Conservation (phyloP, 2,888 invertebrate genomes). For the Caenorhabditis drosophilae region DNA sequence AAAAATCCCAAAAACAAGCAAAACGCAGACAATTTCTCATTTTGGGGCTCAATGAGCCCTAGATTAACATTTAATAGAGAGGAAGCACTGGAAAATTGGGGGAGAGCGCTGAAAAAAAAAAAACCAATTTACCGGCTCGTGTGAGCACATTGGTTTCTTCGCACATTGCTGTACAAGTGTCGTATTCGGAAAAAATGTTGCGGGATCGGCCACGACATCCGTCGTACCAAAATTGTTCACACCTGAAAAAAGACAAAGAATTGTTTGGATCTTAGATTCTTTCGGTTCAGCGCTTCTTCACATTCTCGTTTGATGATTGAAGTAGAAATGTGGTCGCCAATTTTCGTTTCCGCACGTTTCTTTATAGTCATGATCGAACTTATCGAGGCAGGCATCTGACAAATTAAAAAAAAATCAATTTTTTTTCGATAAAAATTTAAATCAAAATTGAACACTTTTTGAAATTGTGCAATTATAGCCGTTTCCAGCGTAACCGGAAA, state of each 20-base stretch:
- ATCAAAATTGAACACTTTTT: constrained; percentile 40
- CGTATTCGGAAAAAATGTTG: constrained; percentile 60
- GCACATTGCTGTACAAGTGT: constrained; percentile 63
- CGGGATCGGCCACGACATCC: constrained; percentile 56
- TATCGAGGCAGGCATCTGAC: constrained; percentile 63
- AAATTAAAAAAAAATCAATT: too few relatives aligned
- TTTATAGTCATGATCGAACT: constrained; percentile 58
- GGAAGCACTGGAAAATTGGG: too few relatives aligned
- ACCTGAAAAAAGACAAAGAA: constrained; percentile 14
- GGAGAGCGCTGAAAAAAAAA: neutral
- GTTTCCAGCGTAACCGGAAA: constrained; percentile 63
- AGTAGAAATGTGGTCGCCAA: constrained; percentile 62
- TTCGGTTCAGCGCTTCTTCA: too few relatives aligned
- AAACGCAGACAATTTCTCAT: too few relatives aligned
- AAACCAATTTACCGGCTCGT: constrained; percentile 49
- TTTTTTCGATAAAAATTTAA: neutral
- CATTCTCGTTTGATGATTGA: constrained; percentile 55
- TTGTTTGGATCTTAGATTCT: too few relatives aligned
- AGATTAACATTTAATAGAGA: neutral
- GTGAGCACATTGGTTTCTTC: constrained; percentile 60
- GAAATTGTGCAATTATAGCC: constrained; percentile 61
- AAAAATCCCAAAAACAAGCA: too few relatives aligned
- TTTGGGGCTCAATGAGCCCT: neutral
- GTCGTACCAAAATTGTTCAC: constrained; percentile 61
- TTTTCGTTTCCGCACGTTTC: constrained; percentile 57